Base-by-base conservation (phyloP, 2,888 invertebrate species). In the Rhimphoctona megacephalus region DNA sequence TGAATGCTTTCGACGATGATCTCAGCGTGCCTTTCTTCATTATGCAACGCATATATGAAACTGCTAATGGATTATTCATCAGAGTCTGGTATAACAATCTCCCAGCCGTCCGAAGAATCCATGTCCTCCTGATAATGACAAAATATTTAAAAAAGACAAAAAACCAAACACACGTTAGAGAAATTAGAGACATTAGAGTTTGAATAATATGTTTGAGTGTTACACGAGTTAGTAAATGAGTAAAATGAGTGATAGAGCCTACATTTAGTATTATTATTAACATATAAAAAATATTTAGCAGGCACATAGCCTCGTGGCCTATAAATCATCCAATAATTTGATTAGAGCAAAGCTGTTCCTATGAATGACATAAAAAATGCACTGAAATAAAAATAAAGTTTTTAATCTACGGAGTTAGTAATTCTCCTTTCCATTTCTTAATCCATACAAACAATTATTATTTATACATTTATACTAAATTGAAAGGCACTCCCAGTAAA, bases 111-210 rank as follows among this genome's bases (percentile, higher is more conserved):
- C 88, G 86, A 70, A 86, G 77, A 83, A 87, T 87, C 90, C 90
- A 86, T 86, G 84, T 78, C 82, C 76, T 88, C 90, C 91, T 91
- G 81, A 83, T 89, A 90, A 91, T 85, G 82, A 88, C 83, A 88
- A 85, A 90, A 88, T 86, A 83, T 69, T 36, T 85, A 86, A 86
- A 83, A 89, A 82, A 82, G 83, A 76, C 70, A 82, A 67, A 78
- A 70, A 36, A 83, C 39, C 22, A 67, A 69, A 85, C 69, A 66
- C 17, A 57, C 39, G 52, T 57, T n/a, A n/a, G 8, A n/a, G 33
- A 66, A 14, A 57, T 17, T 8, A 64, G n/a, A 22, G 54, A 66
- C 9, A 73, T n/a, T n/a, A n/a, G n/a, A n/a, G n/a, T n/a, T n/a
- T n/a, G n/a, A n/a, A n/a, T n/a, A 19, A 22, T 54, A 52, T 17